Evolutionary conservation across 1,140 invertebrate genomes (phyloP).

Genomic region (Drosophila nebulosa): DNA sequence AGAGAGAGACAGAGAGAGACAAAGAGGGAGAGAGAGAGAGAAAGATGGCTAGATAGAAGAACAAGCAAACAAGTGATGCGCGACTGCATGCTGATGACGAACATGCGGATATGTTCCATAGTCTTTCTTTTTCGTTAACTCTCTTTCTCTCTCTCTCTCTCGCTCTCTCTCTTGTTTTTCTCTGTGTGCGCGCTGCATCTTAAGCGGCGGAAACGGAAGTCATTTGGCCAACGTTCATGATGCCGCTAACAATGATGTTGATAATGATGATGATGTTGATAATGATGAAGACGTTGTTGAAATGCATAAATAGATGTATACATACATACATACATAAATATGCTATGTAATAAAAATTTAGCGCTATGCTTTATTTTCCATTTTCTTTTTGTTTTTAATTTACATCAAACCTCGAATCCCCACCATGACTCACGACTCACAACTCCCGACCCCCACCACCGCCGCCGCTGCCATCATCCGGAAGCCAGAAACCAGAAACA

Average conservation of each 20-base stretch:
- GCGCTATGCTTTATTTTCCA: constrained; percentile 58
- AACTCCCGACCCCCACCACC: too few species aligned
- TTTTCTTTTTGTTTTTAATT: constrained; percentile 35
- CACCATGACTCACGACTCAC: too few species aligned
- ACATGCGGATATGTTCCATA: constrained; percentile 36
- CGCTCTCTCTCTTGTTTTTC: constrained; percentile 3
- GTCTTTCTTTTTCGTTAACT: background rate
- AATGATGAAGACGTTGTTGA: background rate
- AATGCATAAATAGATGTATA: constrained; percentile 60
- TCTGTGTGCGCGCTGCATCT: constrained; percentile 52
- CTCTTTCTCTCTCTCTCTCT: background rate
- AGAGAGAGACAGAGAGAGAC: background rate
- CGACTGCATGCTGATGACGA: constrained; percentile 54
- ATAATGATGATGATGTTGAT: constrained; percentile 44
- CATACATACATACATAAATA: constrained; percentile 10
- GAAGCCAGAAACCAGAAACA: constrained; percentile 6
- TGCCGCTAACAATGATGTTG: constrained; percentile 39
- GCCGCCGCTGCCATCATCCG: too few species aligned
- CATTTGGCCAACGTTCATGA: constrained; percentile 69
- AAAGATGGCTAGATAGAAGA: constrained; percentile 1
- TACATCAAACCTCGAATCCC: constrained; percentile 10
- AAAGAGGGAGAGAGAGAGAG: background rate
- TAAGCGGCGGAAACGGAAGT: constrained; percentile 76
- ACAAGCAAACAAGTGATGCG: constrained; percentile 67
- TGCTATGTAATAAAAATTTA: constrained; percentile 49